Conservation (phyloP, 2,113 vertebrate genomes). For the Heliornis fulica region DNA sequence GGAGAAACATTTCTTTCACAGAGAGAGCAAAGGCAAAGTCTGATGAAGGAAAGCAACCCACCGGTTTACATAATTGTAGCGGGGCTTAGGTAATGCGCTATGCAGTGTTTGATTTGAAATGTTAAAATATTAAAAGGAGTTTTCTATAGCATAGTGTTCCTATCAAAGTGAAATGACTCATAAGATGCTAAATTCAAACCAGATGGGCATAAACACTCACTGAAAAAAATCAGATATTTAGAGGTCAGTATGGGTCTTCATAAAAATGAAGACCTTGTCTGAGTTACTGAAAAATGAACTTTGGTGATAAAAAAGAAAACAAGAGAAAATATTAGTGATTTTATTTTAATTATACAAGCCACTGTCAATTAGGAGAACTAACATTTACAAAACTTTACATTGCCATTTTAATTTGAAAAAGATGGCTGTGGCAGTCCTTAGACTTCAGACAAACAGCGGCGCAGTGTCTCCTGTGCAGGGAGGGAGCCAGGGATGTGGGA, state of each 20-base stretch:
- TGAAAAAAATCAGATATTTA: constrained; percentile 75
- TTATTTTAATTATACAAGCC: constrained; percentile 74
- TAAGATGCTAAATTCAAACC: constrained; percentile 85
- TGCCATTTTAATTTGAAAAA: constrained; percentile 73
- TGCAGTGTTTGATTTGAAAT: constrained; percentile 74
- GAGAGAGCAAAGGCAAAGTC: constrained; percentile 23
- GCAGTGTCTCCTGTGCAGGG: neutral
- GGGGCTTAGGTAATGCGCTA: constrained; percentile 69
- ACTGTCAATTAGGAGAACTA: constrained; percentile 72
- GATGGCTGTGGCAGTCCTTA: constrained; percentile 45
- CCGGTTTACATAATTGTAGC: constrained; percentile 20
- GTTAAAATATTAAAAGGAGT: constrained; percentile 80
- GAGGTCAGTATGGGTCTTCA: constrained; percentile 78
- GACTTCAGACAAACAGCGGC: constrained; percentile 48
- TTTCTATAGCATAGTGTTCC: constrained; percentile 77
- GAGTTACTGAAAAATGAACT: constrained; percentile 72
- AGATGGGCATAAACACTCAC: constrained; percentile 82
- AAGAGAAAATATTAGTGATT: constrained; percentile 70
- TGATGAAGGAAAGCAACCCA: neutral
- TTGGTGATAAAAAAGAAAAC: constrained; percentile 66
- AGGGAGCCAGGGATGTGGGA: neutral
- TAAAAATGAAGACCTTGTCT: constrained; percentile 80
- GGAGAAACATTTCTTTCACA: constrained; percentile 34
- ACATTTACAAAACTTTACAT: constrained; percentile 71
- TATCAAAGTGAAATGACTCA: constrained; percentile 86